phyloP scores from a whole-genome alignment of 2,113 vertebrate genomes.

The Clupea harengus region DNA sequence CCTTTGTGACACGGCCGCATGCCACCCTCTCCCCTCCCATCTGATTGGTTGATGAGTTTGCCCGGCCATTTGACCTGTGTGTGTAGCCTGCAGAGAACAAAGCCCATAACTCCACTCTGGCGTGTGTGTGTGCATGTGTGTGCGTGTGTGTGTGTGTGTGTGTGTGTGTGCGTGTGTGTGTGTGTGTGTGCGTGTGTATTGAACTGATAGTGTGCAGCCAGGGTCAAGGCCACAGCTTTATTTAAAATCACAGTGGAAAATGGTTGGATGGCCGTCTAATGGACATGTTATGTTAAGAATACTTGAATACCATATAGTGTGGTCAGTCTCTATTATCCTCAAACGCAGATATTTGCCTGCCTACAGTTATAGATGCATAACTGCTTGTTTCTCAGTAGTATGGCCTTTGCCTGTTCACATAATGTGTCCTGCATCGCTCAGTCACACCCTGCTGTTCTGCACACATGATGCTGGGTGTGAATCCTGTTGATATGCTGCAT shows the following conservation, averaged over 20 bases:
- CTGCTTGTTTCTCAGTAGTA: too few relatives aligned
- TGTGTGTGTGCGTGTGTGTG: too few relatives aligned
- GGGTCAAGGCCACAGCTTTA: background rate
- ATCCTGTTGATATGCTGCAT: background rate
- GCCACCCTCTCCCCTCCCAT: background rate
- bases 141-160: too few relatives aligned
- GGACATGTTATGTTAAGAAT: too few relatives aligned
- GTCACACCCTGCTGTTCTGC: background rate
- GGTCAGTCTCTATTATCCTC: too few relatives aligned
- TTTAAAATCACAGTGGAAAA: background rate
- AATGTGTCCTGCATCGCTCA: background rate
- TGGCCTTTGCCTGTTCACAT: too few relatives aligned
- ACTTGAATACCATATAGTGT: too few relatives aligned
- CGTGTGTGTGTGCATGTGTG: background rate
- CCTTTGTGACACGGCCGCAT: background rate
- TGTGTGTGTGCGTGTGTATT: background rate
- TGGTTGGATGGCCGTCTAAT: background rate
- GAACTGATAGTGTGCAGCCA: background rate
- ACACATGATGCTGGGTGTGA: background rate
- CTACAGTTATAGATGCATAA: too few relatives aligned
- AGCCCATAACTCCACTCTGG: background rate
- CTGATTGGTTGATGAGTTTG: conserved; percentile 9
- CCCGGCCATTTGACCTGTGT: background rate
- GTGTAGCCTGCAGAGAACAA: background rate
- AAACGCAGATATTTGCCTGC: too few relatives aligned